phyloP scores from a whole-genome alignment of 2,797 vertebrate genomes.

The Sebastes itinus region DNA sequence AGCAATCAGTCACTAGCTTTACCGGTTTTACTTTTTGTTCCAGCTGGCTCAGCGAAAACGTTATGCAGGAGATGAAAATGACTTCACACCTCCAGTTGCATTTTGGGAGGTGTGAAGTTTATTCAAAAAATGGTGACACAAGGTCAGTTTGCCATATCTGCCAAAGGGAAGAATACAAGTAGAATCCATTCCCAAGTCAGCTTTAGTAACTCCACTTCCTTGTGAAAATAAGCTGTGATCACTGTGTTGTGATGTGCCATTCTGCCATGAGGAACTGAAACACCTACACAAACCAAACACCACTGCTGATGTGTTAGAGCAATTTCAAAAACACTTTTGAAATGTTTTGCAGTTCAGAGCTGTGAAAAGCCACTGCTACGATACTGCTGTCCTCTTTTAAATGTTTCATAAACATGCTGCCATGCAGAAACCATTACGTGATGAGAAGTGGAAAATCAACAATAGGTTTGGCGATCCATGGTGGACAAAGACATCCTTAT shows the following conservation, averaged over 20 bases:
- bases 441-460: conserved; percentile 8
- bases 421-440: background rate
- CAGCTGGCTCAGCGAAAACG: conserved; percentile 25
- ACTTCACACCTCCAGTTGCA: conserved; percentile 55
- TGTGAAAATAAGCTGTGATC: conserved; percentile 26
- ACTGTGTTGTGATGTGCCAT: conserved; percentile 38
- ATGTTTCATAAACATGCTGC: conserved; percentile 17
- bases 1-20: conserved; percentile 10
- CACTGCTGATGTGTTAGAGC: conserved; percentile 25
- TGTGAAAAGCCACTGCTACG: conserved; percentile 16
- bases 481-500: conserved; percentile 59
- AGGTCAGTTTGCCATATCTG: conserved; percentile 52
- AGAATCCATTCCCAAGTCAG: conserved; percentile 37
- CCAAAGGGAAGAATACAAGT: conserved; percentile 37
- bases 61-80: conserved; percentile 39
- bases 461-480: conserved; percentile 36
- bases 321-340: conserved; percentile 21
- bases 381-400: conserved; percentile 16
- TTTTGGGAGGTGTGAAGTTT: conserved; percentile 56
- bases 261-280: conserved; percentile 62
- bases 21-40: conserved; percentile 26
- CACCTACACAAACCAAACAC: conserved; percentile 60
- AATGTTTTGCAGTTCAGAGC: conserved; percentile 31
- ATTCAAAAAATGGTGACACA: conserved; percentile 46
- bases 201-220: conserved; percentile 28